Evolutionary conservation across 2,888 invertebrate species (phyloP), one percentile per base, ranked within the genome.

Genomic region (Luperina nickerlii): DNA sequence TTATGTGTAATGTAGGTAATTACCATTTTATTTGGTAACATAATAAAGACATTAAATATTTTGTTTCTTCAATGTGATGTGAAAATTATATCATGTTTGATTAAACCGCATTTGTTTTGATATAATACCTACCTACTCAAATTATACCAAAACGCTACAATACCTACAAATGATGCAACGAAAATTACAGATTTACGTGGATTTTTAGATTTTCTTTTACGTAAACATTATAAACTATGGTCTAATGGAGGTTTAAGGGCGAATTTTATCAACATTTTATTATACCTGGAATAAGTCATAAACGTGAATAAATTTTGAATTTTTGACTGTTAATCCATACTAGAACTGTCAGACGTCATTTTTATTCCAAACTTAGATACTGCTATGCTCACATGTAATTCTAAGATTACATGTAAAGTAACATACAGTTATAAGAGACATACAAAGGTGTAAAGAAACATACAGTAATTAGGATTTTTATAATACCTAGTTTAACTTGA

Each of bases 1-100:
- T 38, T 45, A 78, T 54, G 67, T 54, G 67, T 54, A 54, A 62
- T 51, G 60, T 66, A 11, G 20, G 57, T 83, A 68, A 83, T 80
- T 83, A 77, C 24, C 38, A 38, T 24, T 76, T 76, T 76, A 79
- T 76, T 60, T 76, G 76, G 57, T 82, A 76, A 51, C 60, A 42
- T 75, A 27, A 65, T 81, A 48, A 65, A 81, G 24, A 32, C 54
- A 42, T 77, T 48, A 74, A 57, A 79, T 24, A 65, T 81, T 24
- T 65, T 73, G 57, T 57, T 24, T 24, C 24, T 57, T 24, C 24
- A 51, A 11, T 51, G 18, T 27, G 18, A 7, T 51, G 51, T 38
- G 38, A 76, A 38, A 13, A 27, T 63, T 42, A 42, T 18, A 9
- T 38, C 8, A n/a, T 32, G 7, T 71, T 76, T 48, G 11, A 13